Percentiles rank a stretch among this genome's conserved stretches.
Evolutionary conservation across 2,888 invertebrate genomes (phyloP).

Genomic region (Cyclophora albipunctata): DNA sequence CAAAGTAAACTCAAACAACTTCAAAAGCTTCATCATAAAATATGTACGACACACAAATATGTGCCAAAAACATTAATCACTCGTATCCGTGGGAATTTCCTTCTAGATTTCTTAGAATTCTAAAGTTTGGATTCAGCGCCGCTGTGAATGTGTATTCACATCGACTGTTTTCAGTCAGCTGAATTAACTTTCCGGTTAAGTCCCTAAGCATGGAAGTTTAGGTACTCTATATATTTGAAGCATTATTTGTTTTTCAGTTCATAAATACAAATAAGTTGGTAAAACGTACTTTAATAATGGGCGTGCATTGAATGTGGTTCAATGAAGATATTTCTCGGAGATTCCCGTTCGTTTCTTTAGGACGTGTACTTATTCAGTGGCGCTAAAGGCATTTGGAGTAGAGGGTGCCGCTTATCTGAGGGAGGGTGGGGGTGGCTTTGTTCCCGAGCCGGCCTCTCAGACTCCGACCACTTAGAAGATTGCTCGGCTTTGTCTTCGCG

Average conservation of each 20-base stretch:
- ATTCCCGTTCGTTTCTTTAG: conserved; percentile 38
- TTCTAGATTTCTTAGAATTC: conserved; percentile 20
- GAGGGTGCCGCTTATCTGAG: conserved; percentile 54
- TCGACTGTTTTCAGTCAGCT: conserved; percentile 2
- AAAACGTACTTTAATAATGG: no score
- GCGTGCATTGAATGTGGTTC: conserved; percentile 23
- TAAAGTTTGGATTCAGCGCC: conserved; percentile 7
- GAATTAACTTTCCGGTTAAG: conserved; percentile 1
- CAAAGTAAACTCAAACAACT: conserved; percentile 18
- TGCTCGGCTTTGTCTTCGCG: conserved; percentile 61
- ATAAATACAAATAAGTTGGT: no score
- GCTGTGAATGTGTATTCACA: conserved; percentile 5
- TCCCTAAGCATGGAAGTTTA: not conserved
- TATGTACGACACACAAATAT: conserved; percentile 28
- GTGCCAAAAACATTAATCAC: conserved; percentile 32
- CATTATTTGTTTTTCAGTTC: no score
- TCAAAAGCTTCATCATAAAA: conserved; percentile 24
- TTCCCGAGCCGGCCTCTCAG: conserved; percentile 38
- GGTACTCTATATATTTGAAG: no score
- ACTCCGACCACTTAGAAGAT: conserved; percentile 68
- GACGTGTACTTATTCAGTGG: conserved; percentile 41
- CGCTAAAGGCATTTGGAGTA: conserved; percentile 52
- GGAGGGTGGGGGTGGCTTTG: conserved; percentile 41
- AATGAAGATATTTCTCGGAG: conserved; percentile 38
- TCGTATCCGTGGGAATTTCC: conserved; percentile 22